These are phyloP conservation scores for Sturmia bella DNA, from an alignment of 2,888 invertebrate genomes.

Conservation along the genomic window DNA sequence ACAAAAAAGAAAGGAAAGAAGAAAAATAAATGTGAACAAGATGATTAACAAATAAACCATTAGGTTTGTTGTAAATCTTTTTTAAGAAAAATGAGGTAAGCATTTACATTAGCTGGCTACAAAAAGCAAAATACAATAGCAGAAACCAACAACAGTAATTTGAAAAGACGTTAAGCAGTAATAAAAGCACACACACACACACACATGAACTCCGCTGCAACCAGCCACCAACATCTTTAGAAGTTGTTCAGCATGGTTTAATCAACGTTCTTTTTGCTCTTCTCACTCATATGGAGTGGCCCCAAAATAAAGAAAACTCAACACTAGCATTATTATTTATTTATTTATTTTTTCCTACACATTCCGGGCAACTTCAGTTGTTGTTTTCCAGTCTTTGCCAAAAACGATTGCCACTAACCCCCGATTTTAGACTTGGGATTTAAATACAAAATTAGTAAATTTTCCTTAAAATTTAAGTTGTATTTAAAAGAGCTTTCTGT, in stretches of 20 bases:
- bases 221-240: background rate
- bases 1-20: background rate
- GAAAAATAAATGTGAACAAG: conserved; percentile 25
- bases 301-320: background rate
- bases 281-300: background rate
- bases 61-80: conserved; percentile 55
- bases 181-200: conserved; percentile 14
- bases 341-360: no score
- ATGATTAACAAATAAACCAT: conserved; percentile 58
- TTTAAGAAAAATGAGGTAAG: conserved; percentile 39
- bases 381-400: no score
- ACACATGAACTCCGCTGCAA: background rate
- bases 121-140: background rate
- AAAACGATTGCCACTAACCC: no score
- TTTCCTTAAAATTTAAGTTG: no score
- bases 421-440: no score
- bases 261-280: background rate
- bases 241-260: background rate
- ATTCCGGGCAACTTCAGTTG: no score
- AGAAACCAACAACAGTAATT: conserved; percentile 18
- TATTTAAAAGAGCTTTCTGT: no score
- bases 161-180: conserved; percentile 25
- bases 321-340: conserved; percentile 26
- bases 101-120: conserved; percentile 45
- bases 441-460: no score